Conservation (phyloP, 2,113 vertebrate genomes). For the Tenebrosternarchus preto region DNA sequence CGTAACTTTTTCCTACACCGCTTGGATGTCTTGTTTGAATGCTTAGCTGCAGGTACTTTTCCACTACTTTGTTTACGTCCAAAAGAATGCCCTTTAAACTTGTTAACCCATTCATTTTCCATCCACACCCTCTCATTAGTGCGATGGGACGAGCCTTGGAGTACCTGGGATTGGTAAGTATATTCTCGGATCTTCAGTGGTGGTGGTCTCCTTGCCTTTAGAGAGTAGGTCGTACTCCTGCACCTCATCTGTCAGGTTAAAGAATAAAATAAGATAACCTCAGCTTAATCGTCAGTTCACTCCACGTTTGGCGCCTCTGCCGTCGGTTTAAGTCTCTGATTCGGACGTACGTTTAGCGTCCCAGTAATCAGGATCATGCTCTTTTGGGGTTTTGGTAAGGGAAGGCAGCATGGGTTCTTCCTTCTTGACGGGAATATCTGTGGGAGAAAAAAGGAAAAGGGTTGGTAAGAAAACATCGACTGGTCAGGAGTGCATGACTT, state of each 20-base stretch:
- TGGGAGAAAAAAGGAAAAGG: background rate
- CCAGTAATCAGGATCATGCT: constrained; percentile 53
- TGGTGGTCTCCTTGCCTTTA: background rate
- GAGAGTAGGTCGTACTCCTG: constrained; percentile 25
- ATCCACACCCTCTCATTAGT: background rate
- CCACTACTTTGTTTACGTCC: background rate
- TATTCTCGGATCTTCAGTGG: constrained; percentile 37
- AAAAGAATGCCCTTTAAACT: background rate
- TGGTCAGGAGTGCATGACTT: no score
- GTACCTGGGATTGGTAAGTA: constrained; percentile 71
- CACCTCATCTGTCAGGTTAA: constrained; percentile 49
- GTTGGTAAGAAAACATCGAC: background rate
- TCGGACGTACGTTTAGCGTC: constrained; percentile 53
- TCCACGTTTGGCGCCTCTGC: background rate
- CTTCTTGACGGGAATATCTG: constrained; percentile 26
- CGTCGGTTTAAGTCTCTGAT: background rate
- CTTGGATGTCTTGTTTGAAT: background rate
- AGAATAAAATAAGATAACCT: background rate
- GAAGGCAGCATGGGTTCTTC: constrained; percentile 16
- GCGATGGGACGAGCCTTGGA: background rate
- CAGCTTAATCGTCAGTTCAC: constrained; percentile 5
- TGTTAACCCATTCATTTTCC: background rate
- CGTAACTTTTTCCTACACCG: background rate
- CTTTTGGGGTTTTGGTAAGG: constrained; percentile 26
- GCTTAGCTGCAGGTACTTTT: background rate